Evolutionary conservation across 1,140 invertebrate genomes (phyloP).

Genomic region (Daktulosphaira vitifoliae): DNA sequence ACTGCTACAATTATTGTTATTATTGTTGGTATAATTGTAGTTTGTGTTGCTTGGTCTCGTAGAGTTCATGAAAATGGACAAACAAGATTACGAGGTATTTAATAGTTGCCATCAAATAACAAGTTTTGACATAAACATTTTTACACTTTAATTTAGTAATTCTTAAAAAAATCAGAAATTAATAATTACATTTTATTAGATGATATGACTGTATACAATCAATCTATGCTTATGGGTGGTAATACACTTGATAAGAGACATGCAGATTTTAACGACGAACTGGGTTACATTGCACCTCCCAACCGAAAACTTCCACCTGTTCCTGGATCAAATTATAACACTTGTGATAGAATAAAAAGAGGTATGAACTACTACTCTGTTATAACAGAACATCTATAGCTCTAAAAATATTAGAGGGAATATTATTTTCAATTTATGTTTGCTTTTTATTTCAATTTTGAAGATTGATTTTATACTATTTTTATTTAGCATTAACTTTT

Average conservation of each 20-base stretch:
- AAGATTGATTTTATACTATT: too few species aligned
- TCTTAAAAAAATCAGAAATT: background rate
- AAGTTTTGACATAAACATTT: background rate
- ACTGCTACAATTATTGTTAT: conserved; percentile 76
- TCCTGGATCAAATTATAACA: conserved; percentile 84
- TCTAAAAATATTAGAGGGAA: background rate
- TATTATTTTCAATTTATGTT: conserved; percentile 12
- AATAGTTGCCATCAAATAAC: background rate
- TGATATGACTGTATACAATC: conserved; percentile 75
- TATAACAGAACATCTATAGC: background rate
- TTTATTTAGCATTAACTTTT: conserved; percentile 35
- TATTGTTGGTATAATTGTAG: conserved; percentile 76
- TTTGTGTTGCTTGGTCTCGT: conserved; percentile 73
- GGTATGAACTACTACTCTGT: conserved; percentile 45
- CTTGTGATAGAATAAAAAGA: conserved; percentile 84
- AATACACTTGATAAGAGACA: conserved; percentile 76
- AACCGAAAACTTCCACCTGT: conserved; percentile 84
- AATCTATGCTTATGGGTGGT: conserved; percentile 56
- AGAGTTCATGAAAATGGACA: conserved; percentile 62
- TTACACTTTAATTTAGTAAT: conserved; percentile 19
- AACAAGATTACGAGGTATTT: conserved; percentile 65
- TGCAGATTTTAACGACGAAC: conserved; percentile 73
- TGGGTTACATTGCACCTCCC: conserved; percentile 84
- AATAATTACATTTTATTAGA: conserved; percentile 47
- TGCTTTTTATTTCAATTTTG: conserved; percentile 23